These are phyloP conservation scores for Nycticebus coucang DNA, from an alignment of 2,113 vertebrate species.

Conservation along the genomic window DNA sequence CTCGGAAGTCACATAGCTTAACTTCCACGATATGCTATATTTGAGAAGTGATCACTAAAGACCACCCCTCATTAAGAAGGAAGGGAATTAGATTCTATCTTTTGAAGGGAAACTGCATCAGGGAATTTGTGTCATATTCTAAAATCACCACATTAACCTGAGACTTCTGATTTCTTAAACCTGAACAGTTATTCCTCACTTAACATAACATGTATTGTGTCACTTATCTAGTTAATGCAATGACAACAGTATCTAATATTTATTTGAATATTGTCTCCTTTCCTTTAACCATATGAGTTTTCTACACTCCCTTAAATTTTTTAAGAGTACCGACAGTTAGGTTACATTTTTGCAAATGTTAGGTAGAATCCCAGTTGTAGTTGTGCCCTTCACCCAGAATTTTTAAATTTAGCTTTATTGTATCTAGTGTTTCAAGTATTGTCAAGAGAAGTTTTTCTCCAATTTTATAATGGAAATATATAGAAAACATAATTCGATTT, in stretches of 20 bases:
- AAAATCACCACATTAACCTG: neutral
- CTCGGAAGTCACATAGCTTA: neutral
- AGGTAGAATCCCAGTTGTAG: too few species aligned
- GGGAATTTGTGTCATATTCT: slow-evolving; percentile 22
- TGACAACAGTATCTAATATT: slow-evolving; percentile 14
- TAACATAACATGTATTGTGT: neutral
- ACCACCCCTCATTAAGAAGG: neutral
- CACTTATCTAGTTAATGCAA: neutral
- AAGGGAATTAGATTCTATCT: neutral
- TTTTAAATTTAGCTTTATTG: slow-evolving; percentile 35
- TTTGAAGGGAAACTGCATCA: slow-evolving; percentile 17
- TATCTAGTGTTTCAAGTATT: neutral
- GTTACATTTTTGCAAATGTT: too few species aligned
- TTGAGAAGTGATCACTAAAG: slow-evolving; percentile 10
- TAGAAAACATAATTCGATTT: neutral
- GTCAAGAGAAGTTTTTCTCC: neutral
- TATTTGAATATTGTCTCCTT: neutral
- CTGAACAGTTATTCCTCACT: neutral
- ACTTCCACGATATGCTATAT: neutral
- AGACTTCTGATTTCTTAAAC: neutral
- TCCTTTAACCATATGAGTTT: neutral
- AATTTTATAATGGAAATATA: neutral
- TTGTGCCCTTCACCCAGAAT: too few species aligned
- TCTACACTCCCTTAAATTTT: neutral
- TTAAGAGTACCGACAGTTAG: neutral